phyloP scores from a whole-genome alignment of 2,113 vertebrate species.

The Stegostoma tigrinum region DNA sequence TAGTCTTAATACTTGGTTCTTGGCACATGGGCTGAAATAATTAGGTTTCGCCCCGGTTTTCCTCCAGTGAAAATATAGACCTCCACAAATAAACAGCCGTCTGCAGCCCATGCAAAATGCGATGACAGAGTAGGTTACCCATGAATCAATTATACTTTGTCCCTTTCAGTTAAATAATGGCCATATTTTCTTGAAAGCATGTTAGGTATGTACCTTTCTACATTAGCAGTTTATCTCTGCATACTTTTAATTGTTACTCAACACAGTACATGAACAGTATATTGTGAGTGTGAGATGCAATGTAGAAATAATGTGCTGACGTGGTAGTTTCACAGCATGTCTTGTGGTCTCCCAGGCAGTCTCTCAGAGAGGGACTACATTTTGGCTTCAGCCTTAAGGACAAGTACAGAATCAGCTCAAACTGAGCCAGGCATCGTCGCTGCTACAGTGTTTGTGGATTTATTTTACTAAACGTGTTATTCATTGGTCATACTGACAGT shows the following conservation, averaged over 20 bases:
- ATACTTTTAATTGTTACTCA: background rate
- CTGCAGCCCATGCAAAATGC: background rate
- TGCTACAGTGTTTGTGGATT: background rate
- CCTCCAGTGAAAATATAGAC: background rate
- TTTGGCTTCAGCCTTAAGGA: background rate
- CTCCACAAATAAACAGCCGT: background rate
- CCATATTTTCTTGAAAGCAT: background rate
- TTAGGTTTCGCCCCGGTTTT: background rate
- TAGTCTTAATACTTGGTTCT: background rate
- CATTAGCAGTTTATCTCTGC: slow-evolving; percentile 1
- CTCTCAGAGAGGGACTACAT: background rate
- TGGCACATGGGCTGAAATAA: background rate
- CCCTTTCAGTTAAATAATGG: background rate
- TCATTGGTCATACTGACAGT: background rate
- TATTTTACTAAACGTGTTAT: background rate
- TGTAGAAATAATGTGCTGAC: background rate
- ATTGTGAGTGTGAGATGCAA: background rate
- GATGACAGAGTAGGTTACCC: background rate
- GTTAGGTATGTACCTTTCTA: background rate
- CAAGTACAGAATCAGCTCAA: background rate
- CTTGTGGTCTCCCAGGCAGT: background rate
- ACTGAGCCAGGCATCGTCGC: background rate
- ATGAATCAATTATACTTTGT: background rate
- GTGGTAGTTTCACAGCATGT: slow-evolving; percentile 14
- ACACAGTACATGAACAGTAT: background rate